Evolutionary conservation across 2,113 vertebrate species (phyloP), one percentile per base, ranked within the genome.

Genomic region (Trichomycterus rosablanca): DNA sequence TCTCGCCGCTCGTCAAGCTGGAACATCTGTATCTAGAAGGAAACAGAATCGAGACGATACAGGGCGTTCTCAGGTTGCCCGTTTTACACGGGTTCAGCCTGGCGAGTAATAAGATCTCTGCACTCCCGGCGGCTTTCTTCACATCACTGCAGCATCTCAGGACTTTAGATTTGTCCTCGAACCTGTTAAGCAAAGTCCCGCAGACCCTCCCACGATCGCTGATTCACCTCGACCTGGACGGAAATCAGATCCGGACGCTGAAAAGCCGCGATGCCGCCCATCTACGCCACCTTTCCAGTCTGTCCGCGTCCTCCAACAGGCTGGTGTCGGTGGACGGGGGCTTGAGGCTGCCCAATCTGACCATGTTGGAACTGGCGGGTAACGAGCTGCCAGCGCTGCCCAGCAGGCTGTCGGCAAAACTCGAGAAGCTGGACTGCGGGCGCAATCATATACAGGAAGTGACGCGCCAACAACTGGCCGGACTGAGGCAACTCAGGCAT

Each of bases 351-450:
- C 78, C 72, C 14, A 88, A 83, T 46, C 81, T 93, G 71, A 87
- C 77, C 1, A 78, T 72, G 1, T 64, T 92, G 19, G 86, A 92
- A 45, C 45, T 91, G 16, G 83, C 88, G 1, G 85, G 81, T 61
- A 92, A 91, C 64, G 82, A 79, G 11, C 84, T 92, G 46, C 74
- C 73, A 12, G 6, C 37, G 1, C 39, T 92, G 65, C 89, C 90
- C 0, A 58, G 74, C 44, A 73, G 63, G 62, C 72, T 93, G 11
- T 84, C 86, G 0, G 0, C 70, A 14, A 86, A 73, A 22, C 68
- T 92, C 52, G 87, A 89, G 71, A 92, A 86, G 64, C 81, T 92
- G 0, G 88, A 92, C 66, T 92, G 84, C 66, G 86, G 88, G 67
- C 80, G 84, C 49, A 91, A 92, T 32, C 60, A 78, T 48, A 87